These are phyloP conservation scores for Mongoloraphidia duomilia DNA, from an alignment of 2,888 invertebrate species.

Conservation along the genomic window DNA sequence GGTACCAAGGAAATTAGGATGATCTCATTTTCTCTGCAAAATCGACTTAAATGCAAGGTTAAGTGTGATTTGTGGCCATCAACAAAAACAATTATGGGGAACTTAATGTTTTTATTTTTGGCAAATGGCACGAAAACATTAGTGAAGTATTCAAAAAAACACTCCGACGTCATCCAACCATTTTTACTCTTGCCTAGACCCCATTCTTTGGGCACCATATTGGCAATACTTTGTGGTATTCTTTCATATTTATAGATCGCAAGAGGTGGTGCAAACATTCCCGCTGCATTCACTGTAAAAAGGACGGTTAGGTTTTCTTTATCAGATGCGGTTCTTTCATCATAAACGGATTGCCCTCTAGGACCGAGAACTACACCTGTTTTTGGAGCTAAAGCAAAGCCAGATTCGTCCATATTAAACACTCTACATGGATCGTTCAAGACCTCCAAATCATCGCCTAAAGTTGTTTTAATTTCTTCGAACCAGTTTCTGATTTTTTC, in stretches of 20 bases:
- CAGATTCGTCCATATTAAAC: slow-evolving; percentile 19
- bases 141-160: slow-evolving; percentile 11
- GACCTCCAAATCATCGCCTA: slow-evolving; percentile 15
- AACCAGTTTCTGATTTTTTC: slow-evolving; percentile 18
- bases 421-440: slow-evolving; percentile 15
- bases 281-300: slow-evolving; percentile 15
- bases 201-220: slow-evolving; percentile 15
- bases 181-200: slow-evolving; percentile 7
- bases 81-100: slow-evolving; percentile 12
- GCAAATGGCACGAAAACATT: slow-evolving; percentile 10
- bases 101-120: slow-evolving; percentile 5
- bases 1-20: slow-evolving; percentile 8
- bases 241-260: slow-evolving; percentile 15
- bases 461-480: slow-evolving; percentile 15
- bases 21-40: not conserved
- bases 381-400: slow-evolving; percentile 18
- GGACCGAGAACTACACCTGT: slow-evolving; percentile 18
- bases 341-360: slow-evolving; percentile 17
- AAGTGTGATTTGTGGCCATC: slow-evolving; percentile 12
- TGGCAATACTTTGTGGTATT: slow-evolving; percentile 16
- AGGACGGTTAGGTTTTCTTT: slow-evolving; percentile 19
- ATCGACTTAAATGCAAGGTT: slow-evolving; percentile 10
- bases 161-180: slow-evolving; percentile 10
- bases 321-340: slow-evolving; percentile 16
- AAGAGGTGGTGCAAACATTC: slow-evolving; percentile 16